A percentile compares a stretch with the other conserved stretches of the same genome.
Evolutionary conservation across 37 sponge, comb jelly and placozoan species (phyloP).

Genomic region (Bolinopsis microptera): DNA sequence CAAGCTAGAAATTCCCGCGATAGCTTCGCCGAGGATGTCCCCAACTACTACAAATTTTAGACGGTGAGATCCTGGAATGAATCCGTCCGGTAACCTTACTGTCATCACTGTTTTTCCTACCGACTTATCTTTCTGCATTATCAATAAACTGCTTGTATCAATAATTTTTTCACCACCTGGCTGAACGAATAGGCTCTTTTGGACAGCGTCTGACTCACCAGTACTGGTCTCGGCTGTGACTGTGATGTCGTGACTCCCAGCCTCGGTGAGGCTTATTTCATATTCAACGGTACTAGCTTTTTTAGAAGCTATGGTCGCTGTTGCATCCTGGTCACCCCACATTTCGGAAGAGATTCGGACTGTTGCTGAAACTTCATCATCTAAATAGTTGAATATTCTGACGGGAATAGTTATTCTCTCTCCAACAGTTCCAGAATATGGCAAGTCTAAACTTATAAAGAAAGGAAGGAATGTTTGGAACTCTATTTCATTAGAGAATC

Average conservation of each 20-base stretch:
- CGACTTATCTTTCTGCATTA: not conserved
- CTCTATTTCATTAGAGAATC: conserved; percentile 62
- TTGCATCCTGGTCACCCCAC: not conserved
- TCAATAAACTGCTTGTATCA: not conserved
- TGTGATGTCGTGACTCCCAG: conserved; percentile 13
- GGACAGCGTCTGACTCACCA: conserved; percentile 20
- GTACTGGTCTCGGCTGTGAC: not conserved
- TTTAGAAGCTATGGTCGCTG: not conserved
- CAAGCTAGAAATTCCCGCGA: conserved; percentile 16
- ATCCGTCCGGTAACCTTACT: not conserved
- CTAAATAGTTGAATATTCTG: conserved; percentile 36
- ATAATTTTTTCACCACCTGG: conserved; percentile 9
- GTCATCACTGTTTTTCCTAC: not conserved
- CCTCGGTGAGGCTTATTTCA: conserved; percentile 29
- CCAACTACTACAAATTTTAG: conserved; percentile 24
- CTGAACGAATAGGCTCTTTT: conserved; percentile 32
- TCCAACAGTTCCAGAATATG: conserved; percentile 58
- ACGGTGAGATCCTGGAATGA: conserved; percentile 29
- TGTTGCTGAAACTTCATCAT: not conserved
- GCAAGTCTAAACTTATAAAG: conserved; percentile 28
- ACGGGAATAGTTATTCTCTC: conserved; percentile 55
- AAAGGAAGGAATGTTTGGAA: conserved; percentile 43
- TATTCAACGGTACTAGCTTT: not conserved
- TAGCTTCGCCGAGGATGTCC: conserved; percentile 33
- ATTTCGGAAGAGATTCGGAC: not conserved